Base-by-base conservation (phyloP, 92 coral and sea anemone species). In the Parazoanthus swiftii region DNA sequence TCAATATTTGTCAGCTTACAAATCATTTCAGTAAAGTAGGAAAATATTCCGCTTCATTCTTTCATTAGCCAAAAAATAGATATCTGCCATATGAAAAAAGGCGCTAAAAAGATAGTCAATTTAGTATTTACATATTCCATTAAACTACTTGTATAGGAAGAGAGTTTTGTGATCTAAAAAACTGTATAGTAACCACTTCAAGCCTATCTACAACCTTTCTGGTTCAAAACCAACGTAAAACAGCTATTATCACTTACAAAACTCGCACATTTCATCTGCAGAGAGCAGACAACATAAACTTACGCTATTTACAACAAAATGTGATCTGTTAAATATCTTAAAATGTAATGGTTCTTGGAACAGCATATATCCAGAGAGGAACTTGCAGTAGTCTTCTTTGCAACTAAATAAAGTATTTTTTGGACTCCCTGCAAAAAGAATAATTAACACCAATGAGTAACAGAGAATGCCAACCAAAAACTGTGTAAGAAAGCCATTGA, bases 351-450 rank as follows among this genome's bases (percentile, higher is more conserved):
- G 79, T 71, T 71, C 79, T 84, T 71, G 68, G 67, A 25, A 71
- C 68, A 26, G n/a, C 79, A 26, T 71, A 39, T 5, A 8, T 84
- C 87, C 87, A 46, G 20, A 29, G 7, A 35, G 7, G 86, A 43
- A 73, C 77, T 71, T 84, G 87, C 26, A 70, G 66, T 42, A 37
- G 66, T 73, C 86, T 67, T 71, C 77, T 59, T 42, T 16, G 23
- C 58, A 29, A 43, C 86, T 84, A 84, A 84, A 84, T 84, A 72
- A 84, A 84, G 87, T 84, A 84, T 33, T 84, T 84, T 29, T 68
- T 84, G 0, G 87, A 84, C 79, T 84, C 87, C 87, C 87, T 84
- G 79, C 68, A 84, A 84, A 84, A 44, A 71, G 18, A 46, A 29
- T 29, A 9, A 80, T 15, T 6, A 68, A 44, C 15, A 42, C 0